phyloP scores from a whole-genome alignment of 1,140 invertebrate species.

The Popillia japonica region DNA sequence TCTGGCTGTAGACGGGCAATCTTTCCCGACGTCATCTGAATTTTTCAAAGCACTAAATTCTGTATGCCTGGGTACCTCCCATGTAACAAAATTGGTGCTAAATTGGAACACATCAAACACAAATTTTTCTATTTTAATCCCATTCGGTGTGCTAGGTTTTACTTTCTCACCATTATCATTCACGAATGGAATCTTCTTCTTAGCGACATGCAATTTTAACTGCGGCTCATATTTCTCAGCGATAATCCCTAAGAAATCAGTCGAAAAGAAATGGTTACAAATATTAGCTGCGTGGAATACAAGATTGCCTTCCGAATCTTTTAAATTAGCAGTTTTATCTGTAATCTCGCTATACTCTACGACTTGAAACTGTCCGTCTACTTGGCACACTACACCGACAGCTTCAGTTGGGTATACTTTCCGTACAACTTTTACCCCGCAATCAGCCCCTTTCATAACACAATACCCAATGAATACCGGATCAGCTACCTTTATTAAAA shows the following conservation, averaged over 20 bases:
- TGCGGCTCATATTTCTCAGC: slow-evolving; percentile 71
- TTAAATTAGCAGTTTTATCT: slow-evolving; percentile 81
- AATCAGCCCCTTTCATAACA: slow-evolving; percentile 86
- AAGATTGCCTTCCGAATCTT: slow-evolving; percentile 80
- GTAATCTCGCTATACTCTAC: slow-evolving; percentile 99
- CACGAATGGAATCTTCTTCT: slow-evolving; percentile 95
- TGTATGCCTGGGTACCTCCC: slow-evolving; percentile 90
- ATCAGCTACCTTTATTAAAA: slow-evolving; percentile 97
- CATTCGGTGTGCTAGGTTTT: slow-evolving; percentile 86
- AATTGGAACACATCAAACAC: slow-evolving; percentile 98
- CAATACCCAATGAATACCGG: slow-evolving; percentile 97
- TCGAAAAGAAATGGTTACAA: slow-evolving; percentile 97
- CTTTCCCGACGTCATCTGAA: slow-evolving; percentile 83
- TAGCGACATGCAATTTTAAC: slow-evolving; percentile 92
- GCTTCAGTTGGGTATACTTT: slow-evolving; percentile 91
- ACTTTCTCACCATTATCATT: slow-evolving; percentile 75
- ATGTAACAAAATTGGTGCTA: slow-evolving; percentile 88
- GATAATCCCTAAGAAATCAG: slow-evolving; percentile 81
- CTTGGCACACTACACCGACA: slow-evolving; percentile 94
- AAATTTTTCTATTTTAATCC: slow-evolving; percentile 99
- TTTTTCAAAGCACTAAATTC: slow-evolving; percentile 99
- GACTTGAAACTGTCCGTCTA: slow-evolving; percentile 88
- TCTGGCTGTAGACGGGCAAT: slow-evolving; percentile 88
- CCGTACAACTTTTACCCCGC: slow-evolving; percentile 95
- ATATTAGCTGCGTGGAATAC: slow-evolving; percentile 96